These are phyloP conservation scores for Catharus minimus DNA, from an alignment of 2,113 vertebrate species.

Conservation along the genomic window DNA sequence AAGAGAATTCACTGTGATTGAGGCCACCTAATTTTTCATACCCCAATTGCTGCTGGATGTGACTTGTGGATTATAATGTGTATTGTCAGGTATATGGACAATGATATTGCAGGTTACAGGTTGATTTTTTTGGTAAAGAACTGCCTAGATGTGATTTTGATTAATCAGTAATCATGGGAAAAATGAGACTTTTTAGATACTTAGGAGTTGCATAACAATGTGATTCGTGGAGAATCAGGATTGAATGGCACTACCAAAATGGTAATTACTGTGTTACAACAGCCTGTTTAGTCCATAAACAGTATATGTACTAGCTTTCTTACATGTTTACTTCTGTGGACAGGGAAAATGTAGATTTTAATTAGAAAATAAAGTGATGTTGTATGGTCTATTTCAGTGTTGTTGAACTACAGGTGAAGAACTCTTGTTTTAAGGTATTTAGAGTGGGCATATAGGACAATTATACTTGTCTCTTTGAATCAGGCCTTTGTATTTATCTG, in stretches of 20 bases:
- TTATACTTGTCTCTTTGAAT: not conserved
- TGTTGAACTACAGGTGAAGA: not conserved
- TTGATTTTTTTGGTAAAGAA: not conserved
- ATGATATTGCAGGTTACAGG: not conserved
- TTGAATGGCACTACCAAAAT: not conserved
- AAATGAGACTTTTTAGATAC: not conserved
- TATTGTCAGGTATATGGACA: not conserved
- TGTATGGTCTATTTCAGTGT: not conserved
- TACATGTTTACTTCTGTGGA: not conserved
- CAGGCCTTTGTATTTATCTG: not conserved
- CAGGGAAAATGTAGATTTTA: not conserved
- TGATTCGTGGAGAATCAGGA: not conserved
- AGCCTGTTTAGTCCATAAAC: not conserved
- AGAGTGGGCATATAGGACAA: not conserved
- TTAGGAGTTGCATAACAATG: not conserved
- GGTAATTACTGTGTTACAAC: not conserved
- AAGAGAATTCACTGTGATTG: not conserved
- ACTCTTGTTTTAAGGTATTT: not conserved
- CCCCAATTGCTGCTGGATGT: not conserved
- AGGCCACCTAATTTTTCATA: not conserved
- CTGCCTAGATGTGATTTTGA: not conserved
- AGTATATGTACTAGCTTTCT: not conserved
- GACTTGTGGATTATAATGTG: not conserved
- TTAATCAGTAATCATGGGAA: not conserved
- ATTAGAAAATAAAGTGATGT: not conserved